A percentile compares a stretch with the other conserved stretches of the same genome.
phyloP scores from a whole-genome alignment of 1,140 invertebrate genomes.

The Panulirus ornatus region DNA sequence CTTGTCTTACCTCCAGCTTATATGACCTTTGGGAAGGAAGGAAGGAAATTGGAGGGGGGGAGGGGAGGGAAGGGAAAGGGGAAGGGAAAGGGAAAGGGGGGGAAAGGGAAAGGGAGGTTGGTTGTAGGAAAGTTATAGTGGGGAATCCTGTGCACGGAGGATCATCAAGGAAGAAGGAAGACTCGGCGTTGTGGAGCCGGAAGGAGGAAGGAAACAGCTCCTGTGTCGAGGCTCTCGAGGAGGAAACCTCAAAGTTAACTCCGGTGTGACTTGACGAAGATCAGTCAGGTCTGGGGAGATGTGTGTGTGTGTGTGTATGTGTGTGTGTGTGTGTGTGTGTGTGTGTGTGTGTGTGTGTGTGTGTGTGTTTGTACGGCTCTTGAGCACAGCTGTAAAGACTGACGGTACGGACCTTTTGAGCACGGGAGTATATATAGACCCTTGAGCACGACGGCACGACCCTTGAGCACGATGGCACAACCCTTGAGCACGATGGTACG shows the following conservation, averaged over 20 bases:
- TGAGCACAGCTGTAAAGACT: too few species aligned
- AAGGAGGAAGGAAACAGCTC: background rate
- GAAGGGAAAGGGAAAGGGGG: background rate
- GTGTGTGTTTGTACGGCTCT: too few species aligned
- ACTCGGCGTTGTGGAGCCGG: constrained; percentile 1
- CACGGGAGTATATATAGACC: too few species aligned
- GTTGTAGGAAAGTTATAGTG: background rate
- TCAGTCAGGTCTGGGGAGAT: background rate
- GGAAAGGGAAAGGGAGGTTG: background rate
- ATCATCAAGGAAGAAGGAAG: constrained; percentile 25
- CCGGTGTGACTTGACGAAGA: too few species aligned
- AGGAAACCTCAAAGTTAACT: background rate
- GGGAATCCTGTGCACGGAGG: constrained; percentile 12
- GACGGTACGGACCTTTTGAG: too few species aligned
- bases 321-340: too few species aligned
- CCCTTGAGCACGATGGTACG: too few species aligned
- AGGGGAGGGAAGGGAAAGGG: background rate
- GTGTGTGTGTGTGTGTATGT: too few species aligned
- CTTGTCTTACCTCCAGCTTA: background rate
- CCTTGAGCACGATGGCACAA: too few species aligned
- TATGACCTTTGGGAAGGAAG: constrained; percentile 1
- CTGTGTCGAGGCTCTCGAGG: background rate
- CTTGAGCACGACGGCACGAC: too few species aligned
- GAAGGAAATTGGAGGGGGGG: background rate
- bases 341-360: too few species aligned